Evolutionary conservation across 1,140 invertebrate species (phyloP).

Genomic region (Drosophila funebris): DNA sequence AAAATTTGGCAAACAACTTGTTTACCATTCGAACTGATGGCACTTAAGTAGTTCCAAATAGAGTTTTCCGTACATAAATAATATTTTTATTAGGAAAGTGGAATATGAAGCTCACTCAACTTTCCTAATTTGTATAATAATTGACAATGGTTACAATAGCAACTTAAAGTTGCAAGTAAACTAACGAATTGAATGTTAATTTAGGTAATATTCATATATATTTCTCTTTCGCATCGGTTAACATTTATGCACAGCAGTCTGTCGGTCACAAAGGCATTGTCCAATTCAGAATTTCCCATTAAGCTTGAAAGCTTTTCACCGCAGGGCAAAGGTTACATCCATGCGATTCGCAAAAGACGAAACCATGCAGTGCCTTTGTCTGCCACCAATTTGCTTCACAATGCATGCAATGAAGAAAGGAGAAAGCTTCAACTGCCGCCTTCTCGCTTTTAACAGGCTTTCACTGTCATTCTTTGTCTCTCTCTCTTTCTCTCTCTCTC

Average conservation of each 20-base stretch:
- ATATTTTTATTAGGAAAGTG: background rate
- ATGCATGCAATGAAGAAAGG: constrained; percentile 11
- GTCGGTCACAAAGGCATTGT: background rate
- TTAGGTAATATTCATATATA: background rate
- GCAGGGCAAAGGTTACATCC: constrained; percentile 10
- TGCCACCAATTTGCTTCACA: constrained; percentile 33
- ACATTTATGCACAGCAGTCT: background rate
- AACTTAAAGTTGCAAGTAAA: background rate
- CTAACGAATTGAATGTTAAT: background rate
- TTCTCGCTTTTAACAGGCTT: too few relatives aligned
- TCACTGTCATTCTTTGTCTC: too few relatives aligned
- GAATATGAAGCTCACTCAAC: background rate
- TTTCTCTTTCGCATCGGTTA: background rate
- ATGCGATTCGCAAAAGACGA: background rate
- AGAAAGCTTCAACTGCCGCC: background rate
- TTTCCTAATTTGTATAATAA: background rate
- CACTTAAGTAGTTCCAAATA: background rate
- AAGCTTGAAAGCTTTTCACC: background rate
- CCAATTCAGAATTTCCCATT: constrained; percentile 17
- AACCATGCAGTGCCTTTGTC: constrained; percentile 28
- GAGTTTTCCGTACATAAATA: background rate
- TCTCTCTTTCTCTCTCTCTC: background rate
- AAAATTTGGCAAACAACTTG: background rate
- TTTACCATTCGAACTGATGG: background rate
- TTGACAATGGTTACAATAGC: background rate